Evolutionary conservation across 2,888 invertebrate genomes (phyloP), one percentile per base, ranked within the genome.

Genomic region (Artemia sinica): DNA sequence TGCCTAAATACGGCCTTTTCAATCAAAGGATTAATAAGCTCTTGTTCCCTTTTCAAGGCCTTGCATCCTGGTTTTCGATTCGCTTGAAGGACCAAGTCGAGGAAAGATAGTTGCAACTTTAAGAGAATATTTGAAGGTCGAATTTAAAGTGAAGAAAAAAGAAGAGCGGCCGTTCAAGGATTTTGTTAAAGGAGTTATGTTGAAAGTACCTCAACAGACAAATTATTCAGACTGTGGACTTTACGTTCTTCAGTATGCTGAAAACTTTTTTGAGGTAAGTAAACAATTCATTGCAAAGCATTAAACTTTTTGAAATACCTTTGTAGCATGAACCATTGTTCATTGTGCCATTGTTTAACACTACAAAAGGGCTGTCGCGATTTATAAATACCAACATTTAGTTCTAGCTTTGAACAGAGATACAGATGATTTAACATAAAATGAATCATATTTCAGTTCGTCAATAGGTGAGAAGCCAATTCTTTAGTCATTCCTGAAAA

Each of bases 141-240:
- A 92, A 81, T 86, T 88, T 77, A 84, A 86, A 76, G 84, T 85
- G 72, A 74, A 74, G 2, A 89, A 89, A 81, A 78, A 18, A n/a
- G 41, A 72, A 14, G 71, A 65, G 3, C 14, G n/a, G 41, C 65
- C 41, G 8, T 28, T 65, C 49, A 66, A 49, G 12, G 85, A 87
- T 74, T 87, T 86, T 66, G 89, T 95, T 74, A 88, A 88, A 75
- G 94, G 93, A 8, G 85, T 86, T 72, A 86, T 86, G 75, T 91
- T 91, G 0, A 89, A 89, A 80, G 91, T 93, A 72, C 97, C 97
- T n/a, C 94, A 96, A 77, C 98, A 98, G 80, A 89, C 87, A 73
- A 98, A 98, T 81, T 93, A 88, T 76, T 91, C 89, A 63, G 98
- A 98, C 78, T 98, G 98, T 79, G 98, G 98, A 0, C 81, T 97